Evolutionary conservation across 92 coral and sea anemone genomes (phyloP).

Genomic region (Zoanthus sociatus): DNA sequence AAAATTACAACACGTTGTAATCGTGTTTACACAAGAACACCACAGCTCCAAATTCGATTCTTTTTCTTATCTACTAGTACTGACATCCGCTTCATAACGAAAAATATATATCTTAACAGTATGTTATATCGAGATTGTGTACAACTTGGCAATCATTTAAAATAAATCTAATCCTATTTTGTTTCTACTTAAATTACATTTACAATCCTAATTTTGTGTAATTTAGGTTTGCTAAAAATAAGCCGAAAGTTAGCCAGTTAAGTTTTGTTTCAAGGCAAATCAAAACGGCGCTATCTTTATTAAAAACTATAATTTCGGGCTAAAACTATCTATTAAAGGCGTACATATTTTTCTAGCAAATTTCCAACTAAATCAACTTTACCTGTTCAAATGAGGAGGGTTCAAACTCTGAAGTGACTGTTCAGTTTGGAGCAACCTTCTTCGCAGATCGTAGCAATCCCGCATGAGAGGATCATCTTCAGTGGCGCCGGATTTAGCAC

Average conservation of each 20-base stretch:
- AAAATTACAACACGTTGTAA: slow-evolving; percentile 21
- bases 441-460: slow-evolving; percentile 93
- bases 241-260: too few species aligned
- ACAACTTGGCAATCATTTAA: not conserved
- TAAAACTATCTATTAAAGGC: not conserved
- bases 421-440: slow-evolving; percentile 95
- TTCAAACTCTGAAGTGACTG: slow-evolving; percentile 96
- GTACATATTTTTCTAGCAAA: not conserved
- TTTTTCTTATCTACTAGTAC: not conserved
- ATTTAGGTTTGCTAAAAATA: too few species aligned
- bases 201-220: not conserved
- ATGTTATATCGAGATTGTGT: not conserved
- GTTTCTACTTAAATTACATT: not conserved
- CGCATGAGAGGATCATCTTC: slow-evolving; percentile 98
- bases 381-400: slow-evolving; percentile 89
- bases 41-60: not conserved
- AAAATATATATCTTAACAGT: not conserved
- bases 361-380: not conserved
- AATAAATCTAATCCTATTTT: not conserved
- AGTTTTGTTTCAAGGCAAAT: too few species aligned
- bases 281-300: not conserved
- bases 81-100: not conserved
- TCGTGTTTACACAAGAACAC: slow-evolving; percentile 21
- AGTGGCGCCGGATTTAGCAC: slow-evolving; percentile 83
- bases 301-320: not conserved